These are phyloP conservation scores for Sitta carolinensis DNA, from an alignment of 2,797 vertebrate genomes.

Conservation along the genomic window DNA sequence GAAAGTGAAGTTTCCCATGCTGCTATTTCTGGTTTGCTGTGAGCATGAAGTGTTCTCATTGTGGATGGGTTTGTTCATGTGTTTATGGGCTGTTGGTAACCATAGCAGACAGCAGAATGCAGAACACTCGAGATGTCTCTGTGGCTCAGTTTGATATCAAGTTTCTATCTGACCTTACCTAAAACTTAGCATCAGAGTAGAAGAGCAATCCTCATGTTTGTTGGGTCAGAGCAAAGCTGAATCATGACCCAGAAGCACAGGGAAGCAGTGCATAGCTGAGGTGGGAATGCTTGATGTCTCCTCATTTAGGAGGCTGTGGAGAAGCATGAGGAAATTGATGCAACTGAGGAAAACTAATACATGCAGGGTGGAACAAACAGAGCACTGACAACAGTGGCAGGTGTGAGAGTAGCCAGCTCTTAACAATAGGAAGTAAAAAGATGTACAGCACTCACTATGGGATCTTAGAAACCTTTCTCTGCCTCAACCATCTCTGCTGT, in stretches of 20 bases:
- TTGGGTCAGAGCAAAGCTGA: background rate
- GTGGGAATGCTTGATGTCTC: background rate
- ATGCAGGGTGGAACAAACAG: background rate
- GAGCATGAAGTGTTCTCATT: background rate
- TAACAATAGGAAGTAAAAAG: background rate
- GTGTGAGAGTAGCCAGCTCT: background rate
- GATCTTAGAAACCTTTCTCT: background rate
- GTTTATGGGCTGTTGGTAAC: slow-evolving; percentile 44
- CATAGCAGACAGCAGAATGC: background rate
- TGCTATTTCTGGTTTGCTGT: slow-evolving; percentile 44
- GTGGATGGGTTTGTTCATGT: background rate
- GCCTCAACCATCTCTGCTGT: background rate
- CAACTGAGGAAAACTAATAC: background rate
- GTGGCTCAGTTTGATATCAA: background rate
- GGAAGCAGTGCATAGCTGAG: background rate
- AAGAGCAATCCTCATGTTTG: background rate
- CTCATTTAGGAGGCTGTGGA: background rate
- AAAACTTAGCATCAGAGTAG: background rate
- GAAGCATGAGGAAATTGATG: background rate
- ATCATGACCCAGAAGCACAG: background rate
- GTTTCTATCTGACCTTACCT: background rate
- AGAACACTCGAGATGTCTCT: background rate
- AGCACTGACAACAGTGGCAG: background rate
- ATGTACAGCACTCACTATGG: background rate
- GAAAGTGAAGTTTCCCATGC: slow-evolving; percentile 48